phyloP scores from a whole-genome alignment of 2,888 invertebrate species.

The Drosophila fulvimacula region DNA sequence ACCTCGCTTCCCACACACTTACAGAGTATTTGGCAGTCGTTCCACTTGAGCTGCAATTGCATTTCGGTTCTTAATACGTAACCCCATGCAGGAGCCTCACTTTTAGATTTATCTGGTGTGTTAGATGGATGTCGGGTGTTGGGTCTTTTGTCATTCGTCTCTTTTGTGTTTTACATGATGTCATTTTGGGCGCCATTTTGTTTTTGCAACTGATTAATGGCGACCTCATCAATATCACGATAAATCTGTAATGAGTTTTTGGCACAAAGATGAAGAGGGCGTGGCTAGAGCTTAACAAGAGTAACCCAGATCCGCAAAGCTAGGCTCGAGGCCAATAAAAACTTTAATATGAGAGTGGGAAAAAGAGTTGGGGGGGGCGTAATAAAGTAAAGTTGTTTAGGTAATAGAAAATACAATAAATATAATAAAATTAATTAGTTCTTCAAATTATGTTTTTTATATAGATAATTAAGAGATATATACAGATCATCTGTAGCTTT shows the following conservation, averaged over 20 bases:
- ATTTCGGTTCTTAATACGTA: constrained; percentile 31
- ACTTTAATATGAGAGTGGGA: background rate
- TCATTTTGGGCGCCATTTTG: constrained; percentile 73
- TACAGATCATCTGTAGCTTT: no score
- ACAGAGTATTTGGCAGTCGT: constrained; percentile 32
- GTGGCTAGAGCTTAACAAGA: constrained; percentile 12
- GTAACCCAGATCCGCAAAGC: constrained; percentile 2
- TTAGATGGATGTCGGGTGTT: constrained; percentile 41
- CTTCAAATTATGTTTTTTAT: no score
- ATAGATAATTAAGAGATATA: no score
- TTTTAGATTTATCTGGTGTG: constrained; percentile 22
- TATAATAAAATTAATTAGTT: no score
- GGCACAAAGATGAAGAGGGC: constrained; percentile 19
- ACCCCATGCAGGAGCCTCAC: constrained; percentile 55
- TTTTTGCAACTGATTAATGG: constrained; percentile 71
- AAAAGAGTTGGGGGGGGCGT: background rate
- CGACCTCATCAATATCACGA: constrained; percentile 42
- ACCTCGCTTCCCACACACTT: background rate
- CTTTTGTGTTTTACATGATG: constrained; percentile 55
- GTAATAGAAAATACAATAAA: background rate
- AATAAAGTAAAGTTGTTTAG: background rate
- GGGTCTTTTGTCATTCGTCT: constrained; percentile 35
- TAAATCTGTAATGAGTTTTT: constrained; percentile 46
- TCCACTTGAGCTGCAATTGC: constrained; percentile 16
- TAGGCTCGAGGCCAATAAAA: background rate